Conservation (phyloP, 2,888 invertebrate genomes). For the Drosophila emarginata region DNA sequence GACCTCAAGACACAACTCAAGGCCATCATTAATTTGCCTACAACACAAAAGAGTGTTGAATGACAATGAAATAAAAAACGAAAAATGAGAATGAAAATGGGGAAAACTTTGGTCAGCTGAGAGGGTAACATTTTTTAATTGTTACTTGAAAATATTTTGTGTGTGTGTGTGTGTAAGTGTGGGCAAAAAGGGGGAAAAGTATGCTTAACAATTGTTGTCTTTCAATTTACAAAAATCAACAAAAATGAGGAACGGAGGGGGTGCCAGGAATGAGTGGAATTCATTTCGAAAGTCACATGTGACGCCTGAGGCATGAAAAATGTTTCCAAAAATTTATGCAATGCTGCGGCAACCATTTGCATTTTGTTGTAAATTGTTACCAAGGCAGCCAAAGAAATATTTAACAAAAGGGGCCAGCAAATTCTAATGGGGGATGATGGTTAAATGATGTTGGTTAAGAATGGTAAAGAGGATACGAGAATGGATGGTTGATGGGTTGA, state of each 20-base stretch:
- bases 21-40: constrained; percentile 71
- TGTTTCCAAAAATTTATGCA: constrained; percentile 35
- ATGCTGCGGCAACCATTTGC: constrained; percentile 57
- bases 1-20: constrained; percentile 45
- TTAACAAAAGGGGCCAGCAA: constrained; percentile 43
- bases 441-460: not conserved
- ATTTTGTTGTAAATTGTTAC: constrained; percentile 68
- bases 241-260: constrained; percentile 7
- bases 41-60: constrained; percentile 18
- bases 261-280: not conserved
- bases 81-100: constrained; percentile 33
- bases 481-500: not conserved
- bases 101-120: constrained; percentile 40
- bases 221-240: constrained; percentile 61
- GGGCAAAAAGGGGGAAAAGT: constrained; percentile 8
- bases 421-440: not conserved
- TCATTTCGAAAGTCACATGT: constrained; percentile 19
- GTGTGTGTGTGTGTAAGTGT: constrained; percentile 8
- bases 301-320: constrained; percentile 12
- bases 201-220: constrained; percentile 43
- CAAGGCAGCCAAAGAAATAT: constrained; percentile 52
- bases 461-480: not conserved
- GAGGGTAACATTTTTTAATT: constrained; percentile 29
- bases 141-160: constrained; percentile 38
- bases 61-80: constrained; percentile 14